A percentile compares a stretch with the other conserved stretches of the same genome.
Evolutionary conservation across 2,888 invertebrate species (phyloP).

Genomic region (Lydus trimaculatus): DNA sequence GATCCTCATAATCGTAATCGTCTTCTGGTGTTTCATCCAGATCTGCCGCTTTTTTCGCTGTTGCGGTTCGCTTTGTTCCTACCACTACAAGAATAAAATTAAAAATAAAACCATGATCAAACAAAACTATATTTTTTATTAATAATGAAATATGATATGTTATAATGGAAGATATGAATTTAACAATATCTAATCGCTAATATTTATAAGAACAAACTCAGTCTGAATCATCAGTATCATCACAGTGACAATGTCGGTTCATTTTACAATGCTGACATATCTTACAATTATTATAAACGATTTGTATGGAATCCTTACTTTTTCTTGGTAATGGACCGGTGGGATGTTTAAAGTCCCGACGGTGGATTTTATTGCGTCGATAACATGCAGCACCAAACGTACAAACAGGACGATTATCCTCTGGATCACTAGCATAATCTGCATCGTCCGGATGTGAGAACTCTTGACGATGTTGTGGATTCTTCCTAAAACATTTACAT

Average conservation of each 20-base stretch:
- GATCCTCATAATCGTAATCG: conserved; percentile 25
- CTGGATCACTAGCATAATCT: conserved; percentile 64
- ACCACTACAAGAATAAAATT: conserved; percentile 1
- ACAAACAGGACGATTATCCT: conserved; percentile 63
- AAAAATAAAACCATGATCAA: conserved; percentile 10
- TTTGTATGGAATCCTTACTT: conserved; percentile 9
- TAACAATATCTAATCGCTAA: too few relatives aligned
- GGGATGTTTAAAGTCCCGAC: conserved; percentile 63
- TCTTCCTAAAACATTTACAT: conserved; percentile 62
- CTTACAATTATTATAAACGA: conserved; percentile 28
- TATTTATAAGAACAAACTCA: conserved; percentile 13
- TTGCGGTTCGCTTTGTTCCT: neutral
- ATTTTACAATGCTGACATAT: conserved; percentile 38
- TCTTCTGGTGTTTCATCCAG: conserved; percentile 16
- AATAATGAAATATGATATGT: too few relatives aligned
- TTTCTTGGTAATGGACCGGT: conserved; percentile 35
- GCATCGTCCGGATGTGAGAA: conserved; percentile 72
- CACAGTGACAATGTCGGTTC: conserved; percentile 34
- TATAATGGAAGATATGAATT: conserved; percentile 14
- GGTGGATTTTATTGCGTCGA: conserved; percentile 67
- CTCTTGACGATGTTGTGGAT: conserved; percentile 65
- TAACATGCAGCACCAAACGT: conserved; percentile 67
- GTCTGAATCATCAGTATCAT: conserved; percentile 38
- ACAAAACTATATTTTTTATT: neutral
- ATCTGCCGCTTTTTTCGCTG: conserved; percentile 12